Evolutionary conservation across 2,888 invertebrate genomes (phyloP), one percentile per base, ranked within the genome.

Genomic region (Hemicrepidius hirtus): DNA sequence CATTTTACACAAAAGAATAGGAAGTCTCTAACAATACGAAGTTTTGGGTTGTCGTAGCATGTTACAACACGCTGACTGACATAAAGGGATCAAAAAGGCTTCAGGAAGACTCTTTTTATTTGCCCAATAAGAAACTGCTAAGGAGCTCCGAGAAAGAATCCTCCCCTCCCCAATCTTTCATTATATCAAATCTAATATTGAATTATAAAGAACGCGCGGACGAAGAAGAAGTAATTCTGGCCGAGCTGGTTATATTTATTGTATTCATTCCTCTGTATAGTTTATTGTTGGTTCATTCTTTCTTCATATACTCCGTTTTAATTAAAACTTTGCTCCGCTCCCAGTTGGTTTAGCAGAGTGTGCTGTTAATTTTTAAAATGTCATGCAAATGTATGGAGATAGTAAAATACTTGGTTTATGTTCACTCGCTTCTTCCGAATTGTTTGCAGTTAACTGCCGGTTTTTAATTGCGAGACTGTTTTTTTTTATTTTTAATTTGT

Each of bases 21-120:
- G 70, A 70, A 70, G 70, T 70, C 55, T 57, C 64, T 49, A 70
- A 70, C 70, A 70, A 70, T 64, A 64, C 57, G 46, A 65, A 70
- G 57, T 70, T 70, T 69, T 55, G 55, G 63, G 46, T 64, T 65
- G 64, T 70, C 64, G 59, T 13, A 59, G 63, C 57, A 70, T 62
- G 64, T 70, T 64, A 57, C 53, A 64, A 63, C 70, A 46, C 28
- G 64, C 53, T 28, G 68, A 55, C 68, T 63, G 50, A 68, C 60
- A 68, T 53, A 68, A 68, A 68, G 62, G 59, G 40, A 53, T 68
- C 60, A 62, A 62, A 53, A 50, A 68, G 16, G 64, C 67, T 46
- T 55, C 46, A 35, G 10, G 68, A 59, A 59, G 18, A 41, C 40
- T 53, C 50, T 63, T 46, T 50, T 37, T 62, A 59, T 68, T 68